phyloP scores from a whole-genome alignment of 2,888 invertebrate species.

The Plagodis dolabraria region DNA sequence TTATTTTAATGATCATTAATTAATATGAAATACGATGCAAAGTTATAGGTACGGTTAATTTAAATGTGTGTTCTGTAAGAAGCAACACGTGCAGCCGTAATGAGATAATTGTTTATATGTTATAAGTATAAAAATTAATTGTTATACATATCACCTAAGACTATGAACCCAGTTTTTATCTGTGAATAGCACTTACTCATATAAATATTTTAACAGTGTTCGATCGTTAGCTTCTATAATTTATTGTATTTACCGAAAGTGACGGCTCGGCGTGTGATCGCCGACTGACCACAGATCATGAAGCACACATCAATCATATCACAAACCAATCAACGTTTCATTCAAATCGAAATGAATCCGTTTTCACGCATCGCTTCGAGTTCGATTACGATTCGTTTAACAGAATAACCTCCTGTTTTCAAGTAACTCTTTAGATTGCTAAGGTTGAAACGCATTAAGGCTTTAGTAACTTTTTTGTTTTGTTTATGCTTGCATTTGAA shows the following conservation, averaged over 20 bases:
- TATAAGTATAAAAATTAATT: no score
- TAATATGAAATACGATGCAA: no score
- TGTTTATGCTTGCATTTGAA: no score
- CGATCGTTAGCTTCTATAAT: slow-evolving; percentile 1
- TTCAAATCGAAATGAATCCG: slow-evolving; percentile 51
- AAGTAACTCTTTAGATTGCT: slow-evolving; percentile 29
- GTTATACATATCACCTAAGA: no score
- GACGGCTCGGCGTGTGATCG: slow-evolving; percentile 5
- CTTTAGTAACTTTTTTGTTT: not conserved
- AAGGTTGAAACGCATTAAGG: slow-evolving; percentile 14
- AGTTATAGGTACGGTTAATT: no score
- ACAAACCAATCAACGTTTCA: slow-evolving; percentile 51
- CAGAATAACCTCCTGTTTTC: slow-evolving; percentile 53
- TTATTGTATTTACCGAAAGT: slow-evolving; percentile 13
- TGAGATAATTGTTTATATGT: no score
- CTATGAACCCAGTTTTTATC: no score
- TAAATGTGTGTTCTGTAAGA: no score
- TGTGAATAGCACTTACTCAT: no score
- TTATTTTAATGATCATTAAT: no score
- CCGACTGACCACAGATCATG: slow-evolving; percentile 15
- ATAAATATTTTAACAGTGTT: no score
- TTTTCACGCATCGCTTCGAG: slow-evolving; percentile 40
- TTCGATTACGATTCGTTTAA: slow-evolving; percentile 45
- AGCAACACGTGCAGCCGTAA: no score
- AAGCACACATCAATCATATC: slow-evolving; percentile 40